A percentile compares a stretch with the other conserved stretches of the same genome.
phyloP scores from a whole-genome alignment of 2,888 invertebrate genomes.

The Caenorhabditis sulstoni region DNA sequence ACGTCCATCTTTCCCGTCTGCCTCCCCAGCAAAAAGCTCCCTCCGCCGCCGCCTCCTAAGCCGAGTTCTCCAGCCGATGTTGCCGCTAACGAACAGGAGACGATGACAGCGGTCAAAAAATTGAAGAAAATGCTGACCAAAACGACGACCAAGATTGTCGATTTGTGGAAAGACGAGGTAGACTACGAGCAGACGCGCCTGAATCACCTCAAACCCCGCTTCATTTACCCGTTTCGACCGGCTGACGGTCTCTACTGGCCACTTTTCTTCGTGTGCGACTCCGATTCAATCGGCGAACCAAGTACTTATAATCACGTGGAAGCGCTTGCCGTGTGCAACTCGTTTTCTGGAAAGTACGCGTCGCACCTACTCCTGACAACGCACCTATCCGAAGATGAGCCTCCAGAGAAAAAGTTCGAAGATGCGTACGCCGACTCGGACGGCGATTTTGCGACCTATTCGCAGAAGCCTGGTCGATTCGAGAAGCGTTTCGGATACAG shows the following conservation, averaged over 20 bases:
- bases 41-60: too few relatives aligned
- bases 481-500: conserved; percentile 20
- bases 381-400: neutral
- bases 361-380: conserved; percentile 16
- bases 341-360: conserved; percentile 36
- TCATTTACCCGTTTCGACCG: conserved; percentile 6
- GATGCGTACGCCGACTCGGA: conserved; percentile 1
- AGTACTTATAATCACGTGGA: neutral
- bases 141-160: neutral
- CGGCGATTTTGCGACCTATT: conserved; percentile 34
- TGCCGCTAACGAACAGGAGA: neutral
- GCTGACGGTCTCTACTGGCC: conserved; percentile 46
- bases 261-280: neutral
- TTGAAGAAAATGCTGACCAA: neutral
- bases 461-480: conserved; percentile 36
- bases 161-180: neutral
- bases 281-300: neutral
- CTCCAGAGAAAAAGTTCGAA: conserved; percentile 22
- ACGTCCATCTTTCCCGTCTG: too few relatives aligned
- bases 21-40: too few relatives aligned
- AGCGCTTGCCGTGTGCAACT: conserved; percentile 12
- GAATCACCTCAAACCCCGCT: neutral
- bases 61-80: too few relatives aligned
- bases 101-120: neutral
- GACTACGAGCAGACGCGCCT: conserved; percentile 8